phyloP scores from a whole-genome alignment of 2,888 invertebrate species.

The Ecdyonurus torrentis region DNA sequence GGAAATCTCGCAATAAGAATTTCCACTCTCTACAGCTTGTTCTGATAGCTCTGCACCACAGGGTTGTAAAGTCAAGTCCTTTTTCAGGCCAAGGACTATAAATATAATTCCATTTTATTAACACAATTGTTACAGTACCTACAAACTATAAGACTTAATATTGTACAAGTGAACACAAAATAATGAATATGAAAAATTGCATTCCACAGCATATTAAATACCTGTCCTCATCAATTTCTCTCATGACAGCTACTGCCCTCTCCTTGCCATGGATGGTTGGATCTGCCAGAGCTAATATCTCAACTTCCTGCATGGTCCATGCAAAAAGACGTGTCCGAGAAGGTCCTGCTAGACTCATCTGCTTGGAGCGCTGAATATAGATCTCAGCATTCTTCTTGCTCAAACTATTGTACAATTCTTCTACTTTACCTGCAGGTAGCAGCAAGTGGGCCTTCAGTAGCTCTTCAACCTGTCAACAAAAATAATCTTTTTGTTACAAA shows the following conservation, averaged over 20 bases:
- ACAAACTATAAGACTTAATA: not conserved
- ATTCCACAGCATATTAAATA: slow-evolving; percentile 16
- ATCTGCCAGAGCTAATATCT: slow-evolving; percentile 69
- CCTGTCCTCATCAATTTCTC: slow-evolving; percentile 70
- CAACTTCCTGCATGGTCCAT: slow-evolving; percentile 63
- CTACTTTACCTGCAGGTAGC: slow-evolving; percentile 70
- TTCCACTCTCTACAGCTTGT: slow-evolving; percentile 73
- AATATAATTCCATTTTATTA: not conserved
- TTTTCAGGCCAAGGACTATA: slow-evolving; percentile 80
- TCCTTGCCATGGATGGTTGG: slow-evolving; percentile 66
- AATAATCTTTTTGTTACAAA: not conserved
- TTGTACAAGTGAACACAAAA: not conserved
- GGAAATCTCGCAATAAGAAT: slow-evolving; percentile 83
- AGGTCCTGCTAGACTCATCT: slow-evolving; percentile 45
- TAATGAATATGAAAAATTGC: not conserved
- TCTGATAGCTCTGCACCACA: slow-evolving; percentile 84
- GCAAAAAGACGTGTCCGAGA: slow-evolving; percentile 64
- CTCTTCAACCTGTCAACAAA: slow-evolving; percentile 38
- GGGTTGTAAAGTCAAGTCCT: slow-evolving; percentile 68
- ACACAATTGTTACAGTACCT: not conserved
- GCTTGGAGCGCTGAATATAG: slow-evolving; percentile 79
- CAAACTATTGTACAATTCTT: slow-evolving; percentile 74
- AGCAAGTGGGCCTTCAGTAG: slow-evolving; percentile 67
- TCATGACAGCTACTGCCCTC: slow-evolving; percentile 52
- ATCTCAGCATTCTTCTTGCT: slow-evolving; percentile 87